Conservation (phyloP, 2,888 invertebrate genomes). For the Icerya purchasi region DNA sequence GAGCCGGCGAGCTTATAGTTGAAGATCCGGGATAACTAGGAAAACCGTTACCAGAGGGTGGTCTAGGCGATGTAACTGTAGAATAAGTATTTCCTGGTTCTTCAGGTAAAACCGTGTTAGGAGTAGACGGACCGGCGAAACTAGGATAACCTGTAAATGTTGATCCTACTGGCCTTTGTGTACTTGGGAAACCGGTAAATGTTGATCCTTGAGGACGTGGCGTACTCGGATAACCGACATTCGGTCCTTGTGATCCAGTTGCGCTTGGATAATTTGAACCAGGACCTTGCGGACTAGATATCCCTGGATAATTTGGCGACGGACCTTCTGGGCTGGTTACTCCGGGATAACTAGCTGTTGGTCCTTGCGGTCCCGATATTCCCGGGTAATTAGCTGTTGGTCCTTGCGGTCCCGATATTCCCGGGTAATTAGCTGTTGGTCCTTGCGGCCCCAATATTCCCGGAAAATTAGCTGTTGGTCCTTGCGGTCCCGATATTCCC, state of each 20-base stretch:
- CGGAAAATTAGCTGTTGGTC: slow-evolving; percentile 15
- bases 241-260: neutral
- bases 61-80: no score
- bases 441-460: slow-evolving; percentile 17
- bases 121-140: neutral
- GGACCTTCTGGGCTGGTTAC: slow-evolving; percentile 12
- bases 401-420: slow-evolving; percentile 20
- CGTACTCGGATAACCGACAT: neutral
- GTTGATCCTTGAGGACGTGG: neutral
- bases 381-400: slow-evolving; percentile 22
- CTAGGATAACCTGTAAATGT: no score
- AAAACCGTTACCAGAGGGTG: no score
- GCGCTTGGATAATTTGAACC: slow-evolving; percentile 11
- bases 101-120: no score
- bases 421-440: slow-evolving; percentile 9
- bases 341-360: slow-evolving; percentile 21
- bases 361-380: slow-evolving; percentile 21
- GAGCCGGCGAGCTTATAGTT: neutral
- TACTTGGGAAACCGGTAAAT: neutral
- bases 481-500: slow-evolving; percentile 18
- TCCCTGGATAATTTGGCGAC: slow-evolving; percentile 16
- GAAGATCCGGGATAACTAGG: neutral
- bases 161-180: neutral
- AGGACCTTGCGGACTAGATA: slow-evolving; percentile 8
- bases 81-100: no score